phyloP scores from a whole-genome alignment of 2,888 invertebrate species.

The Caenorhabditis uteleia region DNA sequence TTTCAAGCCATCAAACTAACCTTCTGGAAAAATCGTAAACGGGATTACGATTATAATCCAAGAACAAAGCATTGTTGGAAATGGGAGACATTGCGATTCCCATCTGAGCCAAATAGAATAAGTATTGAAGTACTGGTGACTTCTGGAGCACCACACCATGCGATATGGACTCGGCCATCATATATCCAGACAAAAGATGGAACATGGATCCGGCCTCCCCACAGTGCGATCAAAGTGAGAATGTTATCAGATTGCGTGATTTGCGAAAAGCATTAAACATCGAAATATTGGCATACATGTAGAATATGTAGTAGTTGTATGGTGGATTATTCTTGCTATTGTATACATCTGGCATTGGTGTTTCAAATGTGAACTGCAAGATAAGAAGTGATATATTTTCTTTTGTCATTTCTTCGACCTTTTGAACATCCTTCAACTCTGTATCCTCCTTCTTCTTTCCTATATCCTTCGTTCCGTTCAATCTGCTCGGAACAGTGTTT shows the following conservation, averaged over 20 bases:
- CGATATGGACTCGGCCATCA: conserved; percentile 96
- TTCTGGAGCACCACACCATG: conserved; percentile 93
- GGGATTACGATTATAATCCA: conserved; percentile 98
- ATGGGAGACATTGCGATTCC: conserved; percentile 99
- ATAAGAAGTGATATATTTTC: too few relatives aligned
- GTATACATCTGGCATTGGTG: conserved; percentile 94
- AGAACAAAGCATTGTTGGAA: conserved; percentile 95
- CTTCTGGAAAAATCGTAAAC: conserved; percentile 79
- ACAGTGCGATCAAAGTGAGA: conserved; percentile 94
- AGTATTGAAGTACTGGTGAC: conserved; percentile 93
- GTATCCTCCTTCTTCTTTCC: too few relatives aligned
- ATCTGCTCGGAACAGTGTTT: too few relatives aligned
- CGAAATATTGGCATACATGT: conserved; percentile 94
- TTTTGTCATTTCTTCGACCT: too few relatives aligned
- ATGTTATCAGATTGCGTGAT: conserved; percentile 75
- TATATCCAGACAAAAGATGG: conserved; percentile 93
- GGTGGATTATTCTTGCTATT: conserved; percentile 91
- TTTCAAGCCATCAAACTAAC: conserved; percentile 4
- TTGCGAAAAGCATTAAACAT: conserved; percentile 91
- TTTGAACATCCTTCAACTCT: too few relatives aligned
- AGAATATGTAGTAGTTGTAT: conserved; percentile 96
- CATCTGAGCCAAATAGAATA: conserved; percentile 95
- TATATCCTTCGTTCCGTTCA: too few relatives aligned
- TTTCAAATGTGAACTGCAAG: conserved; percentile 86
- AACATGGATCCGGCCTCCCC: conserved; percentile 98